Evolutionary conservation across 2,888 invertebrate species (phyloP).

Genomic region (Eupsilia transversa): DNA sequence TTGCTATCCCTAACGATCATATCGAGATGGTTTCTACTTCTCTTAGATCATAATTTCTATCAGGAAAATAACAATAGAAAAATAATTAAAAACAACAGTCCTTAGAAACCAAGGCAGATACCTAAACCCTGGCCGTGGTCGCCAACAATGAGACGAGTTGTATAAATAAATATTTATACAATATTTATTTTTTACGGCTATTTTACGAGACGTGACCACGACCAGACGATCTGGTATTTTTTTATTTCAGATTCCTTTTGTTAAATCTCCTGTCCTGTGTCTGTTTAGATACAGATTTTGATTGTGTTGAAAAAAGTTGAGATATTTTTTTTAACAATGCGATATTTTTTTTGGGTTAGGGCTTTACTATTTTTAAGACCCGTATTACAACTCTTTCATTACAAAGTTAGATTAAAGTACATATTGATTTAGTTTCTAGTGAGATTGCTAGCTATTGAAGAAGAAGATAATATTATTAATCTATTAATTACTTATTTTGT

Average conservation of each 20-base stretch:
- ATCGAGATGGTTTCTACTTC: too few relatives aligned
- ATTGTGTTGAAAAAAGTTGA: neutral
- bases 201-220: conserved; percentile 35
- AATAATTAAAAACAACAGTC: neutral
- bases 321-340: too few relatives aligned
- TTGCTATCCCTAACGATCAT: too few relatives aligned
- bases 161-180: conserved; percentile 41
- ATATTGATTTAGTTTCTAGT: neutral
- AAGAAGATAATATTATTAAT: too few relatives aligned
- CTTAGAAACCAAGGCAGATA: neutral
- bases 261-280: conserved; percentile 20
- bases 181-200: conserved; percentile 9
- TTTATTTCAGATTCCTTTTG: conserved; percentile 27
- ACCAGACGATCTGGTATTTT: conserved; percentile 24
- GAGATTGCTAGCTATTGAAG: too few relatives aligned
- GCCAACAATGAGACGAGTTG: conserved; percentile 18
- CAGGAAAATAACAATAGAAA: neutral
- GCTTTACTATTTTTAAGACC: neutral
- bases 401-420: neutral
- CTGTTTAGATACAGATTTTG: neutral
- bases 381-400: neutral
- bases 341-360: too few relatives aligned
- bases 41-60: neutral
- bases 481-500: too few relatives aligned
- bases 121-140: neutral